Base-by-base conservation (phyloP, 2,113 vertebrate species). In the Nesospiza acunhae region DNA sequence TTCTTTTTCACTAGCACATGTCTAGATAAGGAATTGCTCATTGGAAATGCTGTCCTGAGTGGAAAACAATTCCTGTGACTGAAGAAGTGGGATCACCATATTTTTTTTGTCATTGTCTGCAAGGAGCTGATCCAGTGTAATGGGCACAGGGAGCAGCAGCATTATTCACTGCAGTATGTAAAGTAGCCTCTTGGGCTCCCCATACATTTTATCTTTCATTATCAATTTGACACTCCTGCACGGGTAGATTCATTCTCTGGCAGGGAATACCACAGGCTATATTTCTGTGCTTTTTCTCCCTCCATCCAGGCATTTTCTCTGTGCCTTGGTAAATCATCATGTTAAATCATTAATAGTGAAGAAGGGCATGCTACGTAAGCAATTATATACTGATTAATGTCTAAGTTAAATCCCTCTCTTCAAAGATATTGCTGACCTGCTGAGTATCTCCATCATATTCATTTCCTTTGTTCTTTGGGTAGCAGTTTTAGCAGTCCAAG, bases 331-430 rank as follows among this genome's bases (percentile, higher is more conserved):
- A 96, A 96, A 96, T 97, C 95, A 96, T 86, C 27, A 6, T 49
- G 76, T 94, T 96, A 87, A 94, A 94, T 95, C 90, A 78, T 96
- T 97, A 94, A 84, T 18, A 74, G 83, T 30, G 88, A 93, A 90
- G 94, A 96, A 95, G 93, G 96, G 76, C 85, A 64, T 93, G 94
- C 94, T 93, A 95, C 59, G 60, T 94, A 96, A 97, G 94, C 93
- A 94, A 96, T 96, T 96, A 97, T 67, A 75, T 37, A 8, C 76
- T 97, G 96, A 96, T 97, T 96, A 96, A 96, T 97, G 94, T 64
- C 79, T 11, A 21, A 87, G 93, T 88, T 86, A 88, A 93, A 90
- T 72, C 72, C n/a, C 52, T 90, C 41, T 95, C 60, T 77, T 84
- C 88, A 68, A 60, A 92, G 85, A 88, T 94, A 92, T 42, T 95